Base-by-base conservation (phyloP, 2,888 invertebrate species). In the Pammene fasciana region DNA sequence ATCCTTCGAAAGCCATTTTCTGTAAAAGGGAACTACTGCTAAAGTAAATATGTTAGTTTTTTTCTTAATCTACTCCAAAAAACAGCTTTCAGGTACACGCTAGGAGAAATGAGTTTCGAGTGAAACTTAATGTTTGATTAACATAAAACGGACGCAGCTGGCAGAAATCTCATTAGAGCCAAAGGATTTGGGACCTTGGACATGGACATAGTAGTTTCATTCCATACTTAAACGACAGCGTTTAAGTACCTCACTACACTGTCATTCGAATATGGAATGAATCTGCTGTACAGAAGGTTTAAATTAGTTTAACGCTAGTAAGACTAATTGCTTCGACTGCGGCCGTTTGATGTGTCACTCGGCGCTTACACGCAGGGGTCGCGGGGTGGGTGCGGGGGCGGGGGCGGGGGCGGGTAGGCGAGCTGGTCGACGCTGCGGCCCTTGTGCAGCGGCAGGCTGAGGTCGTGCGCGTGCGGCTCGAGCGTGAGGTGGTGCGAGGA, bases 401-500 rank as follows among this genome's bases (percentile, higher is more conserved):
- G 41, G 9, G 13, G 43, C 43, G 43, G 43, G 11, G 13, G 43
- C 43, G 43, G 46, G 3, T 8, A 1, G 4, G 54, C 6, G 4
- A 74, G 82, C 60, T 90, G 90, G 78, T 92, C 92, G 9, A 85
- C 90, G 80, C 90, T 91, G 76, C 90, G 88, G 57, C 92, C 92
- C 76, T 88, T 89, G 66, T 88, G 88, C 74, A 90, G 75, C 75
- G 84, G 87, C 66, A 87, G 84, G 67, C 81, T 77, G 46, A 85
- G 85, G 54, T 88, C 90, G 78, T 78, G 76, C 55, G 91, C 90
- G 78, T 78, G 76, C 55, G 91, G 90, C 76, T 92, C 93, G 82
- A 93, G 75, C 41, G 92, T 89, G 73, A 92, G 79, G 83, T 93
- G 93, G 76, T 93, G 93, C 54, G 90, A 90, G 66, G 91, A 89